A percentile compares a stretch with the other conserved stretches of the same genome.
These are phyloP conservation scores for Pegoplata infirma DNA, from an alignment of 2,888 invertebrate genomes.

Conservation along the genomic window DNA sequence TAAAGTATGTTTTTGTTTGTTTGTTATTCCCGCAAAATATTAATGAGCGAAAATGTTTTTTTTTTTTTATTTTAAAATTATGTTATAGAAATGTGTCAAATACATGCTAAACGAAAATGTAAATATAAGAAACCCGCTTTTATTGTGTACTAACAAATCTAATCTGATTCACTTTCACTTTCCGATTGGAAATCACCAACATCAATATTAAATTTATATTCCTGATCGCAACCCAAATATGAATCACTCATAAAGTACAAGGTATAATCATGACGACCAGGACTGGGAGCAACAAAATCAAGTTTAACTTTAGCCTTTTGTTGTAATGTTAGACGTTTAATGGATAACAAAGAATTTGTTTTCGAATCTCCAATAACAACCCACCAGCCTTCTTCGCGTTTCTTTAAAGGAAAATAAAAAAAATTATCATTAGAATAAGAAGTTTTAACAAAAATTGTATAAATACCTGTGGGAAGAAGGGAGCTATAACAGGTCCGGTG, in stretches of 20 bases:
- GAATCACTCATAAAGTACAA: constrained; percentile 99
- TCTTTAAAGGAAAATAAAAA: constrained; percentile 79
- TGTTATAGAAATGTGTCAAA: not conserved
- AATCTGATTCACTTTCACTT: constrained; percentile 81
- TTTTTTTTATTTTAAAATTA: not conserved
- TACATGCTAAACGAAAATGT: constrained; percentile 18
- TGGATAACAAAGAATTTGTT: constrained; percentile 95
- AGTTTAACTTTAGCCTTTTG: constrained; percentile 90
- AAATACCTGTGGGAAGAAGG: constrained; percentile 95
- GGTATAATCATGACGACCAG: constrained; percentile 93
- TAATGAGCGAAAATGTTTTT: not conserved
- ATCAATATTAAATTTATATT: constrained; percentile 94
- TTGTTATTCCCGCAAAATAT: no score
- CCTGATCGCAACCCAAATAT: constrained; percentile 99
- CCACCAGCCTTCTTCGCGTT: constrained; percentile 98
- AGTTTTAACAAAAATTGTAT: not conserved
- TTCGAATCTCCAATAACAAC: constrained; percentile 98
- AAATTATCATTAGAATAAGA: not conserved
- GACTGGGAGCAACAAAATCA: constrained; percentile 92
- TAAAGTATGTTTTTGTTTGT: no score
- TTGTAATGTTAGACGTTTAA: constrained; percentile 96
- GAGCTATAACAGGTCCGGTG: constrained; percentile 97
- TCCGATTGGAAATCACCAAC: constrained; percentile 87
- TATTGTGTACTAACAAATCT: constrained; percentile 63
- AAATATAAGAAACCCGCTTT: constrained; percentile 3